Percentiles rank a stretch among this genome's conserved stretches.
phyloP scores from a whole-genome alignment of 2,797 vertebrate genomes.

The Lagodon rhomboides region DNA sequence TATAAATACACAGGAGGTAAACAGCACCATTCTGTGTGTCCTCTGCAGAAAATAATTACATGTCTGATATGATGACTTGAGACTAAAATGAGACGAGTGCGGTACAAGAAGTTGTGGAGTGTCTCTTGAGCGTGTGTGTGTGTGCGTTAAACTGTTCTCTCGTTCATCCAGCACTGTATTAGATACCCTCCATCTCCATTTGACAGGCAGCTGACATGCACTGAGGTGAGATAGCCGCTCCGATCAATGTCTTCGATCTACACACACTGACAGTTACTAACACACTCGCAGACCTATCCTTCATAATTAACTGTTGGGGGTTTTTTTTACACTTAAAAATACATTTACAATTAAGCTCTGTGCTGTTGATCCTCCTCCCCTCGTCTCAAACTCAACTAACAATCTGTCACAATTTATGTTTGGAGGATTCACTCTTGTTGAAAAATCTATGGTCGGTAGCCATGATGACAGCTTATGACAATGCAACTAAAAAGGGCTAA shows the following conservation, averaged over 20 bases:
- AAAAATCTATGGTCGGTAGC: constrained; percentile 38
- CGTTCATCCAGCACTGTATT: constrained; percentile 66
- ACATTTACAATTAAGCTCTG: constrained; percentile 39
- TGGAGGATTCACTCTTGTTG: constrained; percentile 31
- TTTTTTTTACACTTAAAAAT: constrained; percentile 15
- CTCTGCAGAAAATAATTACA: constrained; percentile 33
- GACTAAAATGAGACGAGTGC: constrained; percentile 9
- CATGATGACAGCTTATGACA: constrained; percentile 63
- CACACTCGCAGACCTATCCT: constrained; percentile 56
- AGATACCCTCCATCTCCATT: constrained; percentile 73
- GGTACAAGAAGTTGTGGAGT: background rate
- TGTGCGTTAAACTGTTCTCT: constrained; percentile 29
- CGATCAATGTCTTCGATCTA: constrained; percentile 80
- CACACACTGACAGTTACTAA: constrained; percentile 60
- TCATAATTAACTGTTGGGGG: constrained; percentile 60
- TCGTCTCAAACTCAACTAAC: constrained; percentile 29
- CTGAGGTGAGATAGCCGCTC: constrained; percentile 67
- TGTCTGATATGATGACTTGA: constrained; percentile 13
- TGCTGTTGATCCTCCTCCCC: constrained; percentile 18
- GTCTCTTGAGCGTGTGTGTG: background rate
- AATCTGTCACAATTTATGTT: constrained; percentile 54
- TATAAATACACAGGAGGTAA: constrained; percentile 35
- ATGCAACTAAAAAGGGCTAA: constrained; percentile 58
- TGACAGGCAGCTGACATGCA: constrained; percentile 74
- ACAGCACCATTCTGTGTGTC: background rate